Base-by-base conservation (phyloP, 64 coral and sea anemone species). In the Pocillopora verrucosa region DNA sequence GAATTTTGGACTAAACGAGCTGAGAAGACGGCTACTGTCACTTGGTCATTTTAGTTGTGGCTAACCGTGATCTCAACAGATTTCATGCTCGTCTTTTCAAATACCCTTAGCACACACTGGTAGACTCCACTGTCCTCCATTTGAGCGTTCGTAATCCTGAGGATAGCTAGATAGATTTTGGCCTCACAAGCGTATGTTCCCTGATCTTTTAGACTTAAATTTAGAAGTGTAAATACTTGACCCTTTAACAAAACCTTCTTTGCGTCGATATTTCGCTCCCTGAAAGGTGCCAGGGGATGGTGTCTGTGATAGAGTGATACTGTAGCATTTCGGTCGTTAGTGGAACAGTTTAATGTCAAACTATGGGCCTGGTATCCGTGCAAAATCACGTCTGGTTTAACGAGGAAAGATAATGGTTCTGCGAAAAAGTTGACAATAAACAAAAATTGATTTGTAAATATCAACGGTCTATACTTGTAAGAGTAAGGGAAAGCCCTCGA, bases 21-120 rank as follows among this genome's bases (percentile, higher is more conserved):
- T 62, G 10, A 62, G 16, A 11, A 62, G 61, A 62, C 61, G 11
- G 11, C 16, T 11, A 62, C 11, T 62, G 61, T 17, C 61, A 62
- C n/a, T 25, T 10, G 2, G 10, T 20, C 10, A 6, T 70, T 1
- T 20, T 10, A 70, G 20, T 70, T 70, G 25, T 26, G 22, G 19
- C 25, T 24, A 70, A 70, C 20, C 67, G 25, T 24, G 67, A 70
- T 70, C 20, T 24, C 25, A 24, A 24, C 25, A 7, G 25, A 30
- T 20, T 24, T 70, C 22, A 24, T 24, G n/a, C 20, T 24, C 25
- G 67, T 70, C 67, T 70, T 70, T 70, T 70, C n/a, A 30, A 70
- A 70, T 12, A n/a, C 76, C 37, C 37, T 78, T 36, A 78, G 37
- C 9, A 78, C 16, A 78, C 80, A 65, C 20, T 83, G 61, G 63